Conservation (phyloP, 2,888 invertebrate species). For the Trachelus stipa region DNA sequence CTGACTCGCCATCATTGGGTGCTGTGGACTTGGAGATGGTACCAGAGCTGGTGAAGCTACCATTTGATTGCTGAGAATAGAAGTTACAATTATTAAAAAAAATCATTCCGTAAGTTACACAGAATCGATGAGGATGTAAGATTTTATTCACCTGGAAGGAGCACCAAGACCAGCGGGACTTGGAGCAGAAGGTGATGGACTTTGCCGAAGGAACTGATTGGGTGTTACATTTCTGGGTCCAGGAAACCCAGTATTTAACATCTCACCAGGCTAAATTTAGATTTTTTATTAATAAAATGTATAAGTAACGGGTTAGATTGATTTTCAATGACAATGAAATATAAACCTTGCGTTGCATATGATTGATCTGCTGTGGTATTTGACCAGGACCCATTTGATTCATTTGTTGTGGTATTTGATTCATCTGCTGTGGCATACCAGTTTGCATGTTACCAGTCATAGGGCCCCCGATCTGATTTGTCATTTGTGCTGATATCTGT, state of each 20-base stretch:
- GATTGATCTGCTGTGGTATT: conserved; percentile 68
- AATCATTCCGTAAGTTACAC: not conserved
- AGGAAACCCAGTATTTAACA: conserved; percentile 68
- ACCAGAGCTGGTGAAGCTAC: conserved; percentile 78
- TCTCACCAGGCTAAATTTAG: conserved; percentile 60
- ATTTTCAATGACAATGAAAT: conserved; percentile 32
- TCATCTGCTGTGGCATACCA: conserved; percentile 51
- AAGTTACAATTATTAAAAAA: conserved; percentile 1
- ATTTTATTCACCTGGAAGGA: conserved; percentile 58
- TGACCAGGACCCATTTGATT: conserved; percentile 62
- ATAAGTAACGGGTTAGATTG: conserved; percentile 1
- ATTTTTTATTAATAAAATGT: not conserved
- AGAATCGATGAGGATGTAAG: not conserved
- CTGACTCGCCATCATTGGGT: conserved; percentile 72
- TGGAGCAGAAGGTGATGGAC: conserved; percentile 82
- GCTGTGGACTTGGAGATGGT: conserved; percentile 76
- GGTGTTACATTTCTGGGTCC: conserved; percentile 76
- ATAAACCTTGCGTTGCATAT: conserved; percentile 61
- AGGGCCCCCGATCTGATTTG: conserved; percentile 58
- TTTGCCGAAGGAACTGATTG: conserved; percentile 82
- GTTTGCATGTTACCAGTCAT: conserved; percentile 55
- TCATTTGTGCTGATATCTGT: conserved; percentile 56
- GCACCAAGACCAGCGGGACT: conserved; percentile 76
- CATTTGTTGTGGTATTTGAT: conserved; percentile 48
- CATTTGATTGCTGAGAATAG: conserved; percentile 70